phyloP scores from a whole-genome alignment of 2,888 invertebrate species.

The Xestia ashworthii region DNA sequence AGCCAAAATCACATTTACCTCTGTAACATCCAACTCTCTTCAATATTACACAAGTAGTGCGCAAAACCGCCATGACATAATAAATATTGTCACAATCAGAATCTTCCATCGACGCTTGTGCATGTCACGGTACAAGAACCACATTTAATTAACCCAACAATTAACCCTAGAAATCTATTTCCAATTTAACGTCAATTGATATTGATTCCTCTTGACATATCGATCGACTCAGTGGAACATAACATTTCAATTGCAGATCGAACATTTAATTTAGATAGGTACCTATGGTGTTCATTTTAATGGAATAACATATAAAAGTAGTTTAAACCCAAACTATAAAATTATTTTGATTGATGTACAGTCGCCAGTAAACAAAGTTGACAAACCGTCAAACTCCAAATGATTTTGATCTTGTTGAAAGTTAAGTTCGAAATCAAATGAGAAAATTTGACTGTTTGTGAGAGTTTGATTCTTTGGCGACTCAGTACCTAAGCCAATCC shows the following conservation, averaged over 20 bases:
- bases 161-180: conserved; percentile 60
- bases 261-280: conserved; percentile 21
- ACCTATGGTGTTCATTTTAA: background rate
- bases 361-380: no score
- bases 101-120: conserved; percentile 47
- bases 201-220: conserved; percentile 58
- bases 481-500: background rate
- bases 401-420: no score
- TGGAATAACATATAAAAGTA: background rate
- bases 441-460: no score
- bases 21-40: background rate
- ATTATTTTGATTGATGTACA: background rate
- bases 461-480: no score
- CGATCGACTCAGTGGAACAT: conserved; percentile 22
- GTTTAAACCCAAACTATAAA: background rate
- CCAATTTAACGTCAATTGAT: conserved; percentile 57
- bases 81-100: conserved; percentile 32
- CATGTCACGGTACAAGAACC: conserved; percentile 40
- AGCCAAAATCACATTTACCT: background rate
- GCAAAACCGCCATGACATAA: conserved; percentile 5
- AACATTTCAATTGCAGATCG: conserved; percentile 52
- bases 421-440: no score
- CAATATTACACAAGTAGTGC: background rate
- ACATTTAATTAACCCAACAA: conserved; percentile 58
- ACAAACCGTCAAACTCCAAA: no score